A percentile compares a stretch with the other conserved stretches of the same genome.
phyloP scores from a whole-genome alignment of 2,888 invertebrate genomes.

The Agrochola macilenta region DNA sequence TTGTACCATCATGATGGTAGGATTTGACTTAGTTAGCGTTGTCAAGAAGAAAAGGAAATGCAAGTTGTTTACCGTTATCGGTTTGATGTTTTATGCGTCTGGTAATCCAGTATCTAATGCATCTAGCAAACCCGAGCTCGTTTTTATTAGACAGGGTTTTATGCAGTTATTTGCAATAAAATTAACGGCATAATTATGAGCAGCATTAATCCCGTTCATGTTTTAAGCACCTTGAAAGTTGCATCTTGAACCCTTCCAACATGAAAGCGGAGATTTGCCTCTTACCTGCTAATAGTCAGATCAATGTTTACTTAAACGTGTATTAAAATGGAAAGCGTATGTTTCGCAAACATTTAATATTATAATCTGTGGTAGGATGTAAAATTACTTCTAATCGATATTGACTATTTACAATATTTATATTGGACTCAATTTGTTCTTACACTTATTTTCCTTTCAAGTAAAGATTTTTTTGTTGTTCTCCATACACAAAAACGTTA shows the following conservation, averaged over 20 bases:
- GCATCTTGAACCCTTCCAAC: background rate
- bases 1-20: conserved; percentile 1
- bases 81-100: background rate
- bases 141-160: background rate
- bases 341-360: background rate
- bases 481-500: background rate
- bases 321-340: background rate
- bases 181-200: conserved; percentile 30
- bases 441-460: background rate
- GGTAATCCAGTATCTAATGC: background rate
- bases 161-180: conserved; percentile 28
- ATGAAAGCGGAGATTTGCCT: conserved; percentile 11
- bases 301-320: background rate
- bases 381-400: background rate
- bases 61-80: background rate
- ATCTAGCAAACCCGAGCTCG: background rate
- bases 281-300: background rate
- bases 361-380: background rate
- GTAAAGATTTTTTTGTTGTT: background rate
- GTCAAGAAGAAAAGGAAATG: background rate
- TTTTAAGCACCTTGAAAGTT: conserved; percentile 26
- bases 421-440: background rate
- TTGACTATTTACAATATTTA: background rate
- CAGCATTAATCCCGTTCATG: conserved; percentile 28
- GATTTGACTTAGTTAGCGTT: background rate